phyloP scores from a whole-genome alignment of 2,113 vertebrate genomes.

The Lepus timidus region DNA sequence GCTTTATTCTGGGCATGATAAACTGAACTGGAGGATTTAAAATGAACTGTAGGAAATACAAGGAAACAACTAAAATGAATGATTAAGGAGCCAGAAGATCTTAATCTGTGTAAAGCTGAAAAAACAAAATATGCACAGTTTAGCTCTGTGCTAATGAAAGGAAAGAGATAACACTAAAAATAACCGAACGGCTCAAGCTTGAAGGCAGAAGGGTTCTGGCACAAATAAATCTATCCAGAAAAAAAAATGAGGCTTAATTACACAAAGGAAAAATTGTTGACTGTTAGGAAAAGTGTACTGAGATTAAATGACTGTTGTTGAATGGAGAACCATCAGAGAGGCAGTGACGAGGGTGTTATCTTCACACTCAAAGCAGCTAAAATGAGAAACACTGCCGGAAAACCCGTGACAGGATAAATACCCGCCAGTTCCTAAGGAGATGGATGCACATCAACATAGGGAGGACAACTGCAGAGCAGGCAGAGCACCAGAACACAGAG shows the following conservation, averaged over 20 bases:
- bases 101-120: slow-evolving; percentile 78
- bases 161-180: slow-evolving; percentile 81
- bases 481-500: background rate
- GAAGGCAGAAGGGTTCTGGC: slow-evolving; percentile 72
- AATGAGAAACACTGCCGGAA: slow-evolving; percentile 47
- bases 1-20: slow-evolving; percentile 65
- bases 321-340: slow-evolving; percentile 71
- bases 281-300: slow-evolving; percentile 66
- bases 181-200: slow-evolving; percentile 74
- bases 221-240: slow-evolving; percentile 72
- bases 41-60: slow-evolving; percentile 73
- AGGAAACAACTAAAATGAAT: slow-evolving; percentile 75
- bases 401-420: slow-evolving; percentile 70
- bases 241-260: slow-evolving; percentile 76
- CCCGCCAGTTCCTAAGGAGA: slow-evolving; percentile 37
- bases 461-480: background rate
- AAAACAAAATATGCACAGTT: slow-evolving; percentile 78
- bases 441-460: background rate
- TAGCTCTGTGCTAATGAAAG: slow-evolving; percentile 80
- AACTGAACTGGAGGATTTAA: slow-evolving; percentile 67
- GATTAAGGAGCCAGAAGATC: slow-evolving; percentile 76
- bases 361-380: slow-evolving; percentile 33
- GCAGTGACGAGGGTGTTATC: slow-evolving; percentile 58
- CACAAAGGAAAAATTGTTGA: slow-evolving; percentile 74
- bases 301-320: slow-evolving; percentile 74